phyloP scores from a whole-genome alignment of 1,140 invertebrate genomes.

The Solen grandis region DNA sequence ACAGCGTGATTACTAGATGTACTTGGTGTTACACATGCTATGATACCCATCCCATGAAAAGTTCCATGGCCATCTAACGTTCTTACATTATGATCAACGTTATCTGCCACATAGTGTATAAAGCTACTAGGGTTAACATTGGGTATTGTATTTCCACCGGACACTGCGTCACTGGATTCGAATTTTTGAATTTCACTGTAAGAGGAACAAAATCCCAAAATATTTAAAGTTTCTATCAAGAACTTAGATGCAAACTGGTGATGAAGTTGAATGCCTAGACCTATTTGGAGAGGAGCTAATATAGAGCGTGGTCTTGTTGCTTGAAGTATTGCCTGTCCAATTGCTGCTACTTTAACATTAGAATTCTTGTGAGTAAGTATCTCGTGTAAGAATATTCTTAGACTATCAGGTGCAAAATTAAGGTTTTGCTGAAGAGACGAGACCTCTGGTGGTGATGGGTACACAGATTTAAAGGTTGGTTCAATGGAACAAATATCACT shows the following conservation, averaged over 20 bases:
- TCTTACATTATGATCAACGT: slow-evolving; percentile 59
- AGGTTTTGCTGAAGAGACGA: slow-evolving; percentile 21
- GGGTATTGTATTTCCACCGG: slow-evolving; percentile 26
- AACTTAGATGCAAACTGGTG: slow-evolving; percentile 52
- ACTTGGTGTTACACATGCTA: slow-evolving; percentile 51
- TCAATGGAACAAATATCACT: slow-evolving; percentile 38
- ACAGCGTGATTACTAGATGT: background rate
- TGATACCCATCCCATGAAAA: slow-evolving; percentile 59
- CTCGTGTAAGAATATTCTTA: slow-evolving; percentile 23
- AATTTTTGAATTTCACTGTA: slow-evolving; percentile 43
- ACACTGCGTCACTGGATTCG: slow-evolving; percentile 38
- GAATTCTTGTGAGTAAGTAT: slow-evolving; percentile 32
- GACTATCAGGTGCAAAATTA: slow-evolving; percentile 25
- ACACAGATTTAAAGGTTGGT: background rate
- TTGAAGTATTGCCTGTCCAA: slow-evolving; percentile 53
- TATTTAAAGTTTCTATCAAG: slow-evolving; percentile 44
- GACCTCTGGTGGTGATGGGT: slow-evolving; percentile 11
- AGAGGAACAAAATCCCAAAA: slow-evolving; percentile 46
- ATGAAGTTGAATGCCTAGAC: slow-evolving; percentile 8
- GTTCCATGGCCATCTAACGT: slow-evolving; percentile 53
- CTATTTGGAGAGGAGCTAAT: slow-evolving; percentile 28
- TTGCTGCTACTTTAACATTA: slow-evolving; percentile 41
- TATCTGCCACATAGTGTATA: slow-evolving; percentile 56
- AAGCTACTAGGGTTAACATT: background rate
- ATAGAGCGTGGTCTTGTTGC: slow-evolving; percentile 19